phyloP scores from a whole-genome alignment of 2,113 vertebrate genomes.

The Vidua chalybeata region DNA sequence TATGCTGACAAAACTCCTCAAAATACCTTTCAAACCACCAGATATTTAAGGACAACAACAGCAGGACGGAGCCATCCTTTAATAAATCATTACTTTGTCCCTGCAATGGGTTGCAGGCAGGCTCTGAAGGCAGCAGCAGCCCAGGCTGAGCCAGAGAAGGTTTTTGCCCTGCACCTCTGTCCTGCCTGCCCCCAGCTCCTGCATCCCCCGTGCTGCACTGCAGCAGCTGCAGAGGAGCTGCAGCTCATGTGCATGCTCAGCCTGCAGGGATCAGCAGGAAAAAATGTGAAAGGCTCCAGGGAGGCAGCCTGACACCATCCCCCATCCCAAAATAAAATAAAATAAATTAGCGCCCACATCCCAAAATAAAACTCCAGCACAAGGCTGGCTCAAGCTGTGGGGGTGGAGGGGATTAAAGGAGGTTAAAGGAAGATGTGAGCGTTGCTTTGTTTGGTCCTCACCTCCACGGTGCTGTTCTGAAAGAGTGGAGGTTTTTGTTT shows the following conservation, averaged over 20 bases:
- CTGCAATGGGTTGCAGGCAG: too few species aligned
- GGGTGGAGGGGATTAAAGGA: neutral
- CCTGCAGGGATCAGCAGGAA: neutral
- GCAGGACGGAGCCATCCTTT: too few species aligned
- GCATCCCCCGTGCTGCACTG: neutral
- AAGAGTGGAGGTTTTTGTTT: neutral
- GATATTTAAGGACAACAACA: too few species aligned
- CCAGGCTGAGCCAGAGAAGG: neutral
- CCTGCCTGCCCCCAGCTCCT: neutral
- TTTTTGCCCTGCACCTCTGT: neutral
- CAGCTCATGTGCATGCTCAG: neutral
- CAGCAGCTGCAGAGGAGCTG: neutral
- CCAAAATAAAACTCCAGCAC: neutral
- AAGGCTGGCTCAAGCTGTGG: neutral
- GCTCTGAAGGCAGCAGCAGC: neutral
- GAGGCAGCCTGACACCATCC: neutral
- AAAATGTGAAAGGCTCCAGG: neutral
- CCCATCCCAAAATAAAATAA: neutral
- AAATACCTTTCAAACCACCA: constrained; percentile 31
- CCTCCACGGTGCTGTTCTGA: neutral
- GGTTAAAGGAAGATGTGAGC: neutral
- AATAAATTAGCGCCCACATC: neutral
- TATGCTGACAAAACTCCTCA: neutral
- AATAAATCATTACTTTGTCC: too few species aligned
- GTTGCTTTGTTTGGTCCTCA: neutral